Evolutionary conservation across 1,140 invertebrate species (phyloP).

Genomic region (Aphelenchoides avenae): DNA sequence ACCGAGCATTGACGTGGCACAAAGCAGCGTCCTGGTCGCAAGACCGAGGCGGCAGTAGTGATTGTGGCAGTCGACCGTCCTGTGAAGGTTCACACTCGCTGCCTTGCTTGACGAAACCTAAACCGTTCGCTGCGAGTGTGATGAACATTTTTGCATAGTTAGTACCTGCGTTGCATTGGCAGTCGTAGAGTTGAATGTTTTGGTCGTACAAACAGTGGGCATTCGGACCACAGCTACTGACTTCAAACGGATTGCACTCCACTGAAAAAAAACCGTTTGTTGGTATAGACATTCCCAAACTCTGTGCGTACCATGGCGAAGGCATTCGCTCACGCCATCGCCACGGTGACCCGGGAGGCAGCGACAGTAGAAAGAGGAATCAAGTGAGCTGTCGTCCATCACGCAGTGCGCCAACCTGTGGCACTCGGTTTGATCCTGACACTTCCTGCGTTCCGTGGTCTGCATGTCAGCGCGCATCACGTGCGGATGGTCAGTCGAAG

Average conservation of each 20-base stretch:
- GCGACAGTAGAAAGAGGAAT: constrained; percentile 9
- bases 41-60: background rate
- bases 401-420: constrained; percentile 24
- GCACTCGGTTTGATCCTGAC: constrained; percentile 15
- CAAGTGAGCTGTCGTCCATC: constrained; percentile 3
- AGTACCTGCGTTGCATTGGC: constrained; percentile 37
- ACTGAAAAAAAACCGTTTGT: constrained; percentile 23
- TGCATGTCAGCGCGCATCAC: too few species aligned
- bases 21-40: constrained; percentile 24
- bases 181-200: constrained; percentile 32
- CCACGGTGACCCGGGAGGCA: constrained; percentile 27
- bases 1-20: too few species aligned
- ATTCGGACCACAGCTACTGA: constrained; percentile 13
- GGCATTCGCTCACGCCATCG: constrained; percentile 21
- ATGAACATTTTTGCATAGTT: background rate
- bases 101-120: constrained; percentile 7
- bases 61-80: constrained; percentile 1
- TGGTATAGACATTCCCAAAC: background rate
- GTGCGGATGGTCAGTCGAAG: background rate
- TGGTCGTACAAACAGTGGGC: constrained; percentile 23
- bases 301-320: constrained; percentile 19
- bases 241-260: constrained; percentile 32
- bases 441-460: too few species aligned
- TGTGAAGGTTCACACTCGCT: constrained; percentile 13
- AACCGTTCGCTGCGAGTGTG: constrained; percentile 3